Conservation (phyloP, 2,113 vertebrate genomes). For the Rhea pennata region DNA sequence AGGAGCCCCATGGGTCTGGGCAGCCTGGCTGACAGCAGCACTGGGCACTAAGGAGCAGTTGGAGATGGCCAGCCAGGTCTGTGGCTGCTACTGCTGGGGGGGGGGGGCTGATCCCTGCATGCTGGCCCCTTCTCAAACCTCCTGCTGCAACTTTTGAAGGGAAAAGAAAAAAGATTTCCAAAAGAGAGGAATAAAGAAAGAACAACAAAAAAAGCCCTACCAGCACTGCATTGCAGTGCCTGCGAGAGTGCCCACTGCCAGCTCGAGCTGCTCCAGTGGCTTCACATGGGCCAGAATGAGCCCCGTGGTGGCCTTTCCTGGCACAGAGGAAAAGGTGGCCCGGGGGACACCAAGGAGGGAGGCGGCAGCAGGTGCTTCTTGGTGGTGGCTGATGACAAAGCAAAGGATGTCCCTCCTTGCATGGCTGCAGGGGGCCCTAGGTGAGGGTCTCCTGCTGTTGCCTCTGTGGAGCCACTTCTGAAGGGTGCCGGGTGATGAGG, state of each 20-base stretch:
- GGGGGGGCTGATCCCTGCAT: background rate
- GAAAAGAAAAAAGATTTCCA: background rate
- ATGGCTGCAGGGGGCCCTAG: background rate
- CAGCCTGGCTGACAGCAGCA: too few relatives aligned
- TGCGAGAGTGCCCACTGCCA: background rate
- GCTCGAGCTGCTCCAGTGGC: background rate
- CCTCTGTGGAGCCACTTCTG: background rate
- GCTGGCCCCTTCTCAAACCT: background rate
- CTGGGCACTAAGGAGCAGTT: too few relatives aligned
- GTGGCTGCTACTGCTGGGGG: too few relatives aligned
- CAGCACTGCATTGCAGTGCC: slow-evolving; percentile 74
- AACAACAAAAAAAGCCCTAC: background rate
- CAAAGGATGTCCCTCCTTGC: background rate
- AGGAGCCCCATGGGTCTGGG: too few relatives aligned
- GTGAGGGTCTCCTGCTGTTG: background rate
- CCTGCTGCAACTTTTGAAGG: background rate
- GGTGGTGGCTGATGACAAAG: background rate
- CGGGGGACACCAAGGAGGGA: too few relatives aligned
- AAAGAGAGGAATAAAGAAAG: background rate
- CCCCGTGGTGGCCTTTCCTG: too few relatives aligned
- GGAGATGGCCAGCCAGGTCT: background rate
- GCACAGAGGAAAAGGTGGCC: too few relatives aligned
- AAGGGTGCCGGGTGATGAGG: background rate
- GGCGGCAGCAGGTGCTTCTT: too few relatives aligned
- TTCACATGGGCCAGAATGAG: background rate